Conservation (phyloP, 2,113 vertebrate species). For the Marcusenius ussheri region DNA sequence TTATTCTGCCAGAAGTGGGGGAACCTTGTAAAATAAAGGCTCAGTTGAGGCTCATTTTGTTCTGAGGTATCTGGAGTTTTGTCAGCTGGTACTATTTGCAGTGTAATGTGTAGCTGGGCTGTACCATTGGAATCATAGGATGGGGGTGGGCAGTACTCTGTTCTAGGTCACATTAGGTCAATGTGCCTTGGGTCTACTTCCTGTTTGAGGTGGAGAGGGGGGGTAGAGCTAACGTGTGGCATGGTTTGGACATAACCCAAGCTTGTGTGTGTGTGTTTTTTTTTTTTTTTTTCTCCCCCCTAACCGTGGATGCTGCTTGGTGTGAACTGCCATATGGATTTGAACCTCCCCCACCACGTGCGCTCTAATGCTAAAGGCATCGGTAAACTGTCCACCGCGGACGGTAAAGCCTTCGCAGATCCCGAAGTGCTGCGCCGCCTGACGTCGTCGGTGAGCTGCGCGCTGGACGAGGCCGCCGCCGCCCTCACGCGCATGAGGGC, state of each 20-base stretch:
- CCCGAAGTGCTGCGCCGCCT: constrained; percentile 92
- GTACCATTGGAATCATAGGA: background rate
- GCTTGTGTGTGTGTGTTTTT: constrained; percentile 15
- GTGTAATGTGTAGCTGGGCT: background rate
- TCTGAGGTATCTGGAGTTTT: background rate
- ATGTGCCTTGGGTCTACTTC: background rate
- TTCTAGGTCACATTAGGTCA: background rate
- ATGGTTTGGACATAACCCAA: constrained; percentile 12
- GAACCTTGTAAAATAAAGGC: background rate
- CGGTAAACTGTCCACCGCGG: constrained; percentile 98
- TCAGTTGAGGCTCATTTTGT: background rate
- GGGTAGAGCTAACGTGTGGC: background rate
- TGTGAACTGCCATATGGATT: constrained; percentile 22
- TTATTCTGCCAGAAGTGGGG: background rate
- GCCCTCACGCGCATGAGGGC: constrained; percentile 96
- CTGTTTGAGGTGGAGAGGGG: background rate
- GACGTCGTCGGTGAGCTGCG: constrained; percentile 96
- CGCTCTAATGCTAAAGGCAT: constrained; percentile 75
- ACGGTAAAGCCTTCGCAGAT: constrained; percentile 99
- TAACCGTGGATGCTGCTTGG: constrained; percentile 49
- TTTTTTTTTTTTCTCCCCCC: background rate
- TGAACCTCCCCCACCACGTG: constrained; percentile 52
- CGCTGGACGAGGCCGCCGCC: constrained; percentile 94
- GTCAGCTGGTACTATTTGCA: background rate
- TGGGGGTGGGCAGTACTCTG: background rate